phyloP scores from a whole-genome alignment of 2,797 vertebrate genomes.

The Schizothorax lantsangensis region DNA sequence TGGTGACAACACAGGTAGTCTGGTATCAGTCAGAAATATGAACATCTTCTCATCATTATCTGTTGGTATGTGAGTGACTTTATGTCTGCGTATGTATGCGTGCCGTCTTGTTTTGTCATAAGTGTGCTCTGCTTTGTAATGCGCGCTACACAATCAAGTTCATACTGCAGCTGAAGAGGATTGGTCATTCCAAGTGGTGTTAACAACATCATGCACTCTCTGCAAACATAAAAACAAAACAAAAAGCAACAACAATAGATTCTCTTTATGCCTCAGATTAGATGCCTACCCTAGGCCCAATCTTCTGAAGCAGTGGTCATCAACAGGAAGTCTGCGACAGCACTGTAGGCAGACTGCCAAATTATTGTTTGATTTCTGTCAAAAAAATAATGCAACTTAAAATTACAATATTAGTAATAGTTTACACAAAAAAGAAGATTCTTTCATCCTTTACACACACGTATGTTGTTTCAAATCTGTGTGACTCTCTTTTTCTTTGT shows the following conservation, averaged over 20 bases:
- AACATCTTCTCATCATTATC: constrained; percentile 32
- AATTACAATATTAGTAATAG: not conserved
- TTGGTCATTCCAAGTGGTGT: not conserved
- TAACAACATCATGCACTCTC: not conserved
- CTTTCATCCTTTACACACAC: not conserved
- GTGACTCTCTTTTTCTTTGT: not conserved
- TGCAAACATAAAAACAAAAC: not conserved
- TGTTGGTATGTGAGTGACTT: constrained; percentile 31
- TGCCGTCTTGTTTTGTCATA: not conserved
- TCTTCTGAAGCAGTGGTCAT: not conserved
- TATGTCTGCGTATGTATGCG: not conserved
- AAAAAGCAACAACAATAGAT: not conserved
- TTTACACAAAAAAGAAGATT: not conserved
- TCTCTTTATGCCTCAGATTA: not conserved
- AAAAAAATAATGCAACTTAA: not conserved
- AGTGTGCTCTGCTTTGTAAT: not conserved
- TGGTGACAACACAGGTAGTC: constrained; percentile 57
- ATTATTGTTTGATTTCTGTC: not conserved
- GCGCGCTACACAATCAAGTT: not conserved
- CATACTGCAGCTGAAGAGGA: not conserved
- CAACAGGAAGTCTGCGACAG: no score
- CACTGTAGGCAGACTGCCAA: not conserved
- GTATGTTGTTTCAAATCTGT: not conserved
- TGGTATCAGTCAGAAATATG: constrained; percentile 56
- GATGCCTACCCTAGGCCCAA: not conserved